Base-by-base conservation (phyloP, 1,140 invertebrate species). In the Melitaea cinxia region DNA sequence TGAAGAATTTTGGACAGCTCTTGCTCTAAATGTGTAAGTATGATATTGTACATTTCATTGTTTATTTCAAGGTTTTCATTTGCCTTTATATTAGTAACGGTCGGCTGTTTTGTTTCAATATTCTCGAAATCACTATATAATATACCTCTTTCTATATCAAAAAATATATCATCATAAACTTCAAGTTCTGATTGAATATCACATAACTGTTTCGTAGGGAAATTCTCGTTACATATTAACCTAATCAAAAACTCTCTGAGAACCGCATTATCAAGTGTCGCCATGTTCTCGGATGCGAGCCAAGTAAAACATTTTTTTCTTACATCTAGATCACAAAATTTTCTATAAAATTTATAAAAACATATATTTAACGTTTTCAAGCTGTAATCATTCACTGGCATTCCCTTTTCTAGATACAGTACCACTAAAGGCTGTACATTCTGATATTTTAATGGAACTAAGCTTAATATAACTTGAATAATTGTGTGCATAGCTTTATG, bases 51-150 rank as follows among this genome's bases (percentile, higher is more conserved):
- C 6, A 82, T 56, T 9, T 72, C 77, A 21, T 28, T n/a, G 49
- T 77, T 69, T 12, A 78, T 56, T 62, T 80, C 75, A 30, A 77
- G 64, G 1, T 62, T 39, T 57, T 75, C 49, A n/a, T 39, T 14
- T 42, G 23, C n/a, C 7, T 47, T 9, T 50, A 49, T 45, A n/a
- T 54, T 26, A 47, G 33, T 9, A 0, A 9, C 24, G 45, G 54
- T 2, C n/a, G 10, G 28, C 49, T 47, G 66, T 26, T 62, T 26
- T 14, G 68, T 42, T 4, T 67, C n/a, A 9, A 75, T 65, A 37
- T 73, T 70, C 69, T 89, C 80, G 67, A 88, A 88, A 71, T 84
- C 80, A 68, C 75, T 82, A 42, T 85, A 85, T 23, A 89, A 66
- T 52, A 85, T 82, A 60, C 71, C 77, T 52, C 72, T 77, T 55